Conservation (phyloP, 53 echinoderm and acorn worm genomes). For the Hippasteria phrygiana region DNA sequence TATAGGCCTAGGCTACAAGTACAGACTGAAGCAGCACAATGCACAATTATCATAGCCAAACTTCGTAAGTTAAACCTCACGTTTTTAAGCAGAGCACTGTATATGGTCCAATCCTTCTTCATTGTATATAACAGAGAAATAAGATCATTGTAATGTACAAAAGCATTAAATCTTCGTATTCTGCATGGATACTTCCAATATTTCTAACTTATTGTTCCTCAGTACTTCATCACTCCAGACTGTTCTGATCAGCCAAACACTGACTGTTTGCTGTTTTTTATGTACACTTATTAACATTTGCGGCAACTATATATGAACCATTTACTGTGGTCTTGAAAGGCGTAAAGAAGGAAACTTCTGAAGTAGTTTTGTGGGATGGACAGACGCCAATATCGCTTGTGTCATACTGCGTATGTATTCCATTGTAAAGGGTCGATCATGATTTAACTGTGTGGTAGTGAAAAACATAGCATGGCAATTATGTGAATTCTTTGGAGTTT, state of each 20-base stretch:
- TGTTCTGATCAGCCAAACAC: background rate
- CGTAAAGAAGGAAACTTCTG: background rate
- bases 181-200: background rate
- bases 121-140: too few species aligned
- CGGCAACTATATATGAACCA: too few species aligned
- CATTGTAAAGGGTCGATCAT: too few species aligned
- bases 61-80: background rate
- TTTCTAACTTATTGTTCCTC: constrained; percentile 7
- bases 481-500: too few species aligned
- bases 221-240: constrained; percentile 29
- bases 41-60: background rate
- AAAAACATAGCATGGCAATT: too few species aligned
- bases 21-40: background rate
- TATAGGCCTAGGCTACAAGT: background rate
- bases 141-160: background rate
- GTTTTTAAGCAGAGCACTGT: too few species aligned
- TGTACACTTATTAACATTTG: too few species aligned
- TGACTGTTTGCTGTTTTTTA: background rate
- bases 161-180: background rate
- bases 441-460: too few species aligned
- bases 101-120: too few species aligned
- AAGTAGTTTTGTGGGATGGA: too few species aligned
- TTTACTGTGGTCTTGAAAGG: background rate
- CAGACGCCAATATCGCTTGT: too few species aligned
- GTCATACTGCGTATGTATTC: too few species aligned